phyloP scores from a whole-genome alignment of 2,797 vertebrate species.

The Atherinosoma microstoma region DNA sequence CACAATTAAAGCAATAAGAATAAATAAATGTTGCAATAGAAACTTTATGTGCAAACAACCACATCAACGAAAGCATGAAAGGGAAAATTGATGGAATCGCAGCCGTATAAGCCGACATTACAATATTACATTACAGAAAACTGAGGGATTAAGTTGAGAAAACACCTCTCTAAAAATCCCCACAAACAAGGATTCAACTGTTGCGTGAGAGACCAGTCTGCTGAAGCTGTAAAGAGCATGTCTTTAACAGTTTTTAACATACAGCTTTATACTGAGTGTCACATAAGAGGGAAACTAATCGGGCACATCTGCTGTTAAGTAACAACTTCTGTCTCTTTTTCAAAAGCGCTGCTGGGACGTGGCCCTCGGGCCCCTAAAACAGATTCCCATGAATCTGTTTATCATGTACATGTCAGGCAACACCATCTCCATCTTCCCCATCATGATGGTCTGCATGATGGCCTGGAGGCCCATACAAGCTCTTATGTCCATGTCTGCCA shows the following conservation, averaged over 20 bases:
- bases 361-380: constrained; percentile 93
- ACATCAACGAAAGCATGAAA: background rate
- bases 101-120: too few relatives aligned
- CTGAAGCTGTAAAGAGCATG: too few relatives aligned
- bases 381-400: constrained; percentile 99
- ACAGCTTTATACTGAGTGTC: too few relatives aligned
- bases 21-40: background rate
- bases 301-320: too few relatives aligned
- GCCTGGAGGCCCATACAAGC: constrained; percentile 98
- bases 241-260: too few relatives aligned
- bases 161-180: background rate
- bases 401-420: constrained; percentile 99
- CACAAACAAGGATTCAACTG: background rate
- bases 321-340: background rate
- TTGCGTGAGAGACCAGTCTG: too few relatives aligned
- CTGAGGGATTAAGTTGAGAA: background rate
- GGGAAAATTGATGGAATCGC: background rate
- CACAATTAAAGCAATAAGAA: too few relatives aligned
- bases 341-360: constrained; percentile 96
- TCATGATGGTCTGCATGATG: constrained; percentile 99
- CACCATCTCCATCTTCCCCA: constrained; percentile 98
- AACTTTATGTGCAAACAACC: background rate
- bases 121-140: too few relatives aligned
- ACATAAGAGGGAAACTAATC: background rate
- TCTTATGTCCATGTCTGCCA: constrained; percentile 96